Percentiles rank a stretch among this genome's conserved stretches.
phyloP scores from a whole-genome alignment of 2,797 vertebrate genomes.

The Clarias fuscus region DNA sequence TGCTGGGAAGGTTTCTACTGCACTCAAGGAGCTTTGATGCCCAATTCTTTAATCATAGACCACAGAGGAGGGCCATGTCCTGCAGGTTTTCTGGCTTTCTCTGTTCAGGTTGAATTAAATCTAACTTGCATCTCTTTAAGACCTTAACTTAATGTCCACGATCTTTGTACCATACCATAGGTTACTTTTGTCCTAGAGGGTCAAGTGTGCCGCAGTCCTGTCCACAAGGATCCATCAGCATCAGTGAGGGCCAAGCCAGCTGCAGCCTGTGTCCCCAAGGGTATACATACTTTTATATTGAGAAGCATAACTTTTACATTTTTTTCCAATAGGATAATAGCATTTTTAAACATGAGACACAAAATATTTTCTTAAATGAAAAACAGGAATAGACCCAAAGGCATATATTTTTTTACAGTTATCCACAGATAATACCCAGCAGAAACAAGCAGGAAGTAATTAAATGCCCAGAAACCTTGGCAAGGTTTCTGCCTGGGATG shows the following conservation, averaged over 20 bases:
- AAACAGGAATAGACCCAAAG: not conserved
- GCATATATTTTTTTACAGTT: not conserved
- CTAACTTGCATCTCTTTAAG: constrained; percentile 16
- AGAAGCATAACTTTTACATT: not conserved
- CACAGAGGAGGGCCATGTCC: constrained; percentile 78
- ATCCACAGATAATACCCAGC: not conserved
- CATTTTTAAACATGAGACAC: not conserved
- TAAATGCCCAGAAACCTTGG: not conserved
- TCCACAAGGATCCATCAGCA: constrained; percentile 81
- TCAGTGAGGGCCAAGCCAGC: constrained; percentile 69
- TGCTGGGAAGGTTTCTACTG: constrained; percentile 86
- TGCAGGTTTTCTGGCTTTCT: constrained; percentile 69
- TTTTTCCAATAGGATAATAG: not conserved
- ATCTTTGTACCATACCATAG: constrained; percentile 65
- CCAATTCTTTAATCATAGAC: constrained; percentile 68
- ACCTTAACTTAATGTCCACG: constrained; percentile 16
- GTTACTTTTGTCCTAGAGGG: constrained; percentile 85
- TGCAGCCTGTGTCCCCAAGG: constrained; percentile 83
- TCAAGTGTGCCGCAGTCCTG: constrained; percentile 77
- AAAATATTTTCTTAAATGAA: not conserved
- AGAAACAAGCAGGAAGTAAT: not conserved
- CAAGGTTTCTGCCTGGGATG: not conserved
- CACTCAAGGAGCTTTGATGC: constrained; percentile 65
- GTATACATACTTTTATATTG: constrained; percentile 66
- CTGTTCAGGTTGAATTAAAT: constrained; percentile 27